Conservation (phyloP, 2,797 vertebrate genomes). For the Onychomys leucogaster region DNA sequence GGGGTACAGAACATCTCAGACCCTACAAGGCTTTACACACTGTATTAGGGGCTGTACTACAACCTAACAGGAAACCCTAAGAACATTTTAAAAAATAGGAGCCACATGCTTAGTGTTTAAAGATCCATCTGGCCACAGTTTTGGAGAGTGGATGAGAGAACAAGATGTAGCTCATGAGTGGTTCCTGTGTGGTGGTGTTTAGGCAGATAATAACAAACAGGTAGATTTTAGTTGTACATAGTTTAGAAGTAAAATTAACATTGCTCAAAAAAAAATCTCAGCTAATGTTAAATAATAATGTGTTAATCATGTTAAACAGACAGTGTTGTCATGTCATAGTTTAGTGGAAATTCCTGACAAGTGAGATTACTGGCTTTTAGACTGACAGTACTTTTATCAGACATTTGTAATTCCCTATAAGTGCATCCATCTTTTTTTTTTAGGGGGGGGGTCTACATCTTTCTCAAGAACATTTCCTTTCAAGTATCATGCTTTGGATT, state of each 20-base stretch:
- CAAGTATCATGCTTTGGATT: background rate
- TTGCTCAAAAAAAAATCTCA: background rate
- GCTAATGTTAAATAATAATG: conserved; percentile 15
- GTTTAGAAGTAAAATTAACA: conserved; percentile 37
- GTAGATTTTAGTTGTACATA: background rate
- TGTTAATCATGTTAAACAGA: background rate
- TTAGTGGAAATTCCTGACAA: background rate
- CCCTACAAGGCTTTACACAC: background rate
- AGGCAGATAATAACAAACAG: background rate
- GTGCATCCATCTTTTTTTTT: background rate
- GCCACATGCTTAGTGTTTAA: background rate
- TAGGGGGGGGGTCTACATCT: too few relatives aligned
- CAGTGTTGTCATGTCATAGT: background rate
- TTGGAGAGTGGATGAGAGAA: background rate
- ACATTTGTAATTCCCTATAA: background rate
- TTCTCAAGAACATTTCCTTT: background rate
- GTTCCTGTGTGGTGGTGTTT: accelerated
- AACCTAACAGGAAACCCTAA: background rate
- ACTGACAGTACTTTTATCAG: background rate
- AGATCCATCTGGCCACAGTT: background rate
- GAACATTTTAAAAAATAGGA: conserved; percentile 5
- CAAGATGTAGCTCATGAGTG: background rate
- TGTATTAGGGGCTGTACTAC: background rate
- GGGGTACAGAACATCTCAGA: background rate
- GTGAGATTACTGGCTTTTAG: background rate